Percentiles rank a stretch among this genome's conserved stretches.
These are phyloP conservation scores for Alaudala cheleensis DNA, from an alignment of 2,113 vertebrate genomes.

Conservation along the genomic window DNA sequence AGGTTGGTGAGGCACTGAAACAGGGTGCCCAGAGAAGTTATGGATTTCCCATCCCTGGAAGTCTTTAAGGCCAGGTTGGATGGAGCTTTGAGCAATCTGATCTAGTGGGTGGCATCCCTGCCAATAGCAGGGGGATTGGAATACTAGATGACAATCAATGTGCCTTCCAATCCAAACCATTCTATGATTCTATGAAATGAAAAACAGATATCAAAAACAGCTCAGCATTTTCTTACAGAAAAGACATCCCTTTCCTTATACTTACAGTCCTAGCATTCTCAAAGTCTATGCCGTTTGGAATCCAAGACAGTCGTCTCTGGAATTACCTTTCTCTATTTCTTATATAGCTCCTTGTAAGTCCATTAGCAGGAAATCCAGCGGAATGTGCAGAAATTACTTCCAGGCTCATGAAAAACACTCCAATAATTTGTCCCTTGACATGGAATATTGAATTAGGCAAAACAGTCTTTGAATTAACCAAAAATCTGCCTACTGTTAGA, in stretches of 20 bases:
- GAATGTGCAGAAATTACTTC: not conserved
- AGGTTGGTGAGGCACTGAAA: not conserved
- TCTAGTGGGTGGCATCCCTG: not conserved
- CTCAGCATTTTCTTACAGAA: not conserved
- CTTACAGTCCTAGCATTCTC: not conserved
- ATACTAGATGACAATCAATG: not conserved
- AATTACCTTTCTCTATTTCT: not conserved
- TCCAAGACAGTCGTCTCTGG: not conserved
- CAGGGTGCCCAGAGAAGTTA: not conserved
- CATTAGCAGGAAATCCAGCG: not conserved
- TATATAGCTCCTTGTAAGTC: not conserved
- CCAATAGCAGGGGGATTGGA: not conserved
- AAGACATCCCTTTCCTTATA: not conserved
- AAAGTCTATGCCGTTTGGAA: not conserved
- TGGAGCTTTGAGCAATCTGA: not conserved
- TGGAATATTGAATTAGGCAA: not conserved
- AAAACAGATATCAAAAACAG: not conserved
- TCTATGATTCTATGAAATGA: not conserved
- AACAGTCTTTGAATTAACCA: not conserved
- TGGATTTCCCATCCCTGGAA: not conserved
- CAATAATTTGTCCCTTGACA: not conserved
- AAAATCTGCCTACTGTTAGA: not conserved
- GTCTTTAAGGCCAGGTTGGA: not conserved
- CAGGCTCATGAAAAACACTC: not conserved
- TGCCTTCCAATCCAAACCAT: not conserved